phyloP scores from a whole-genome alignment of 92 coral and sea anemone genomes.

The Phenganax stokvisi region DNA sequence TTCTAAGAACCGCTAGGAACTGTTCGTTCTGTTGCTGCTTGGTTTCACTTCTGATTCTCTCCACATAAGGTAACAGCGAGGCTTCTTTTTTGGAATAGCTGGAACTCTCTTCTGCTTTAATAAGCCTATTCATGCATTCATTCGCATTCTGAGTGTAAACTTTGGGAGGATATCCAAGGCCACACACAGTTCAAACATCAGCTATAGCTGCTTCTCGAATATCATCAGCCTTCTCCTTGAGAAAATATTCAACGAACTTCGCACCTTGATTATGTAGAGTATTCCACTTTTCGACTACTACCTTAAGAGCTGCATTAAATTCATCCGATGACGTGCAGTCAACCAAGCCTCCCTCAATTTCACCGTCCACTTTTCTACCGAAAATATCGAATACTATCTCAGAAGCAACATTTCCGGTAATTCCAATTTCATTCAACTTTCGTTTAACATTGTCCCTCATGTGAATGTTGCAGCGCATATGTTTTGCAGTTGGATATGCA shows the following conservation, averaged over 20 bases:
- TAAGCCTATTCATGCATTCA: conserved; percentile 23
- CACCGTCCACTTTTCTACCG: too few relatives aligned
- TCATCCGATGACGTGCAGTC: too few relatives aligned
- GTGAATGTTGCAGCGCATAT: too few relatives aligned
- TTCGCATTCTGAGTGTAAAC: conserved; percentile 47
- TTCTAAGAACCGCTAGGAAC: conserved; percentile 53
- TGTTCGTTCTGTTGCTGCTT: conserved; percentile 51
- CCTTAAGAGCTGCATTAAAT: too few relatives aligned
- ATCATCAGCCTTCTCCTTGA: conserved; percentile 32
- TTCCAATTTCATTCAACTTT: too few relatives aligned
- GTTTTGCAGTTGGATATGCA: too few relatives aligned
- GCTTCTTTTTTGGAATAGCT: conserved; percentile 35
- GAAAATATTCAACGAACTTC: conserved; percentile 35
- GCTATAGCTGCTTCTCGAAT: conserved; percentile 45
- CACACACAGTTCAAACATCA: conserved; percentile 55
- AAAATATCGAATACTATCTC: too few relatives aligned
- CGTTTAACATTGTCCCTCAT: too few relatives aligned
- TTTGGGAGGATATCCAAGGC: conserved; percentile 55
- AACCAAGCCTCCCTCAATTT: too few relatives aligned
- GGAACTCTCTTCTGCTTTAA: background rate
- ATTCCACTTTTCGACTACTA: conserved; percentile 15
- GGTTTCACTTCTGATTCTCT: conserved; percentile 30
- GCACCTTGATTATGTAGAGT: conserved; percentile 38
- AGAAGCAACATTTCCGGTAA: too few relatives aligned
- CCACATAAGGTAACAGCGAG: conserved; percentile 38